These are phyloP conservation scores for fruit fly (Drosophila melanogaster) DNA, from an alignment of 1,140 invertebrate genomes.

Conservation along the genomic window DNA sequence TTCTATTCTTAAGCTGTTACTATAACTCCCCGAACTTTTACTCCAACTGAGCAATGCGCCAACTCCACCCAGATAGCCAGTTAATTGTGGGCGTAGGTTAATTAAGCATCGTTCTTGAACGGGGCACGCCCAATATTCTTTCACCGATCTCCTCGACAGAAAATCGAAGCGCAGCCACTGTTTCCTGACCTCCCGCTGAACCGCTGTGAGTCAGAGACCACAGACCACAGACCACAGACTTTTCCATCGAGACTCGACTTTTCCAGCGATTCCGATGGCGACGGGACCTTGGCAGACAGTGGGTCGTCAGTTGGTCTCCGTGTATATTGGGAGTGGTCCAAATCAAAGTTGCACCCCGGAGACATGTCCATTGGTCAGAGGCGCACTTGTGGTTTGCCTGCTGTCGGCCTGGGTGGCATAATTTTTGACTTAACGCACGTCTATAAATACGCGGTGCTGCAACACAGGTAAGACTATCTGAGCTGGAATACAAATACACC, in stretches of 20 bases:
- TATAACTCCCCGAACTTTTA: too few species aligned
- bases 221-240: conserved; percentile 32
- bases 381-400: conserved; percentile 49
- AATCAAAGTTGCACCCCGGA: conserved; percentile 25
- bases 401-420: conserved; percentile 59
- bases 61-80: conserved; percentile 15
- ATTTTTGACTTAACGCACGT: conserved; percentile 80
- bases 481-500: conserved; percentile 33
- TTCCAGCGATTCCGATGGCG: neutral
- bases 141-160: neutral
- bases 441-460: conserved; percentile 70
- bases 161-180: neutral
- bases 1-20: too few species aligned
- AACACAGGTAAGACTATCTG: conserved; percentile 58
- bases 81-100: conserved; percentile 2
- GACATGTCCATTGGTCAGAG: conserved; percentile 75
- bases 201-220: too few species aligned
- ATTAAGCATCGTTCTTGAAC: conserved; percentile 9
- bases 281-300: conserved; percentile 60
- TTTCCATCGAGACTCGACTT: conserved; percentile 8
- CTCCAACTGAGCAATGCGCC: too few species aligned
- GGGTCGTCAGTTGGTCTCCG: conserved; percentile 30
- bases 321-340: conserved; percentile 25
- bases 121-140: conserved; percentile 29
- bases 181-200: conserved; percentile 36